Evolutionary conservation across 2,797 vertebrate species (phyloP).

Genomic region (Cossypha dichroa): DNA sequence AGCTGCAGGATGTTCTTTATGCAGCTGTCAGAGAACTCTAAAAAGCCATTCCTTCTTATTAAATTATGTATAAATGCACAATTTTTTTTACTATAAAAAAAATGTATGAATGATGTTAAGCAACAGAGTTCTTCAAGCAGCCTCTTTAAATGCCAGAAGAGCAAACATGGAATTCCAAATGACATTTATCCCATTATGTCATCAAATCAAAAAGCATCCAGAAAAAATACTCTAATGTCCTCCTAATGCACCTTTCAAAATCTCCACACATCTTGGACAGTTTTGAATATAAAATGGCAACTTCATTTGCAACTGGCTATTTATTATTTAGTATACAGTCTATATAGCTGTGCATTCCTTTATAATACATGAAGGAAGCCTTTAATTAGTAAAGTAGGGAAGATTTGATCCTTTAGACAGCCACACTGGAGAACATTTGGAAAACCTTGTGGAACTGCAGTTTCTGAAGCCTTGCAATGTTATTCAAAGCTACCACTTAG

Average conservation of each 20-base stretch:
- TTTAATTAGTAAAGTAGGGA: slow-evolving; percentile 20
- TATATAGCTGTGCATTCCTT: not conserved
- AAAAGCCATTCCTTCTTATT: not conserved
- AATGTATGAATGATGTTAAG: not conserved
- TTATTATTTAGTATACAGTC: slow-evolving; percentile 49
- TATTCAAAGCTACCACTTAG: not conserved
- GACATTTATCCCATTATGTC: not conserved
- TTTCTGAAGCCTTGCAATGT: not conserved
- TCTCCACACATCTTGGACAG: not conserved
- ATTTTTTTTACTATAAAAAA: not conserved
- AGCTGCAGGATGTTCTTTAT: not conserved
- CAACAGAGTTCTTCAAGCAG: not conserved
- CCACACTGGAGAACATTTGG: not conserved
- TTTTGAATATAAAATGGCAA: not conserved
- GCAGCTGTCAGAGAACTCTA: not conserved
- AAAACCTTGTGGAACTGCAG: not conserved
- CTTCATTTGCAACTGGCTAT: slow-evolving; percentile 26
- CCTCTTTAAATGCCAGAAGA: not conserved
- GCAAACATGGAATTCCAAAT: not conserved
- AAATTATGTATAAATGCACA: slow-evolving; percentile 28
- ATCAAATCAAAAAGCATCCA: not conserved
- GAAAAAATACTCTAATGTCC: not conserved
- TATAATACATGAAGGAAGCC: slow-evolving; percentile 50
- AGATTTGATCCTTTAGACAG: not conserved
- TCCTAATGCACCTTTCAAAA: not conserved